These are phyloP conservation scores for Andinoacara biseriatus DNA, from an alignment of 2,113 vertebrate genomes.

Conservation along the genomic window DNA sequence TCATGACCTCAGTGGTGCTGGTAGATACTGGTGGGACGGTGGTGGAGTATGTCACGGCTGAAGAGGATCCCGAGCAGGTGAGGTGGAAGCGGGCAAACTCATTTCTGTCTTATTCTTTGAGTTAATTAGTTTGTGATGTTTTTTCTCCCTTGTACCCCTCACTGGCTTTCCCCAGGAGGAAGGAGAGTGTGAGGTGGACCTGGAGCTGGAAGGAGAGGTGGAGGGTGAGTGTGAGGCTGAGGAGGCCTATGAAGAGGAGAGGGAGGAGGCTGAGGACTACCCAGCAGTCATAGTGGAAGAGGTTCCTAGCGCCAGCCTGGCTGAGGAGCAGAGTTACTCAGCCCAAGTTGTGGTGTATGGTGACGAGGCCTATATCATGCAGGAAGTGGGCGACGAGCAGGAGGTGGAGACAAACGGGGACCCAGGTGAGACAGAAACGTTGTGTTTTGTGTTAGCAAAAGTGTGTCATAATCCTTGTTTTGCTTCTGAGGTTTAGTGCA, in stretches of 20 bases:
- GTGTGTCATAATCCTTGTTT: accelerated
- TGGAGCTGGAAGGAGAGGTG: constrained; percentile 65
- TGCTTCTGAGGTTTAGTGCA: neutral
- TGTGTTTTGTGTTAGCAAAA: neutral
- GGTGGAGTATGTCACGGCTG: constrained; percentile 87
- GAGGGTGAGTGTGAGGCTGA: constrained; percentile 72
- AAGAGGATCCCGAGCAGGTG: constrained; percentile 87
- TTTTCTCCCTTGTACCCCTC: neutral
- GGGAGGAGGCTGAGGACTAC: constrained; percentile 77
- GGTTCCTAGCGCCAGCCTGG: constrained; percentile 83
- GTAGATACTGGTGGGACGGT: constrained; percentile 86
- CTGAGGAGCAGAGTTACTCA: constrained; percentile 85
- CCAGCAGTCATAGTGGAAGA: constrained; percentile 93
- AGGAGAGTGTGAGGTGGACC: constrained; percentile 60
- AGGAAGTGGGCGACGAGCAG: constrained; percentile 93
- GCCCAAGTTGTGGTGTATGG: constrained; percentile 91
- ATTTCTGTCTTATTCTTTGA: neutral
- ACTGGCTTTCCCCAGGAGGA: constrained; percentile 44
- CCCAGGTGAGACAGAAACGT: constrained; percentile 83
- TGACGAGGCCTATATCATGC: constrained; percentile 90
- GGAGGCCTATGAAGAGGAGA: constrained; percentile 81
- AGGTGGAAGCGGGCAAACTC: constrained; percentile 14
- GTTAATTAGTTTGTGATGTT: neutral
- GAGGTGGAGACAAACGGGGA: constrained; percentile 92
- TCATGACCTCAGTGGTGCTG: constrained; percentile 92